Percentiles rank a stretch among this genome's conserved stretches.
These are phyloP conservation scores for Sapajus apella DNA, from an alignment of 2,113 vertebrate species.

Conservation along the genomic window DNA sequence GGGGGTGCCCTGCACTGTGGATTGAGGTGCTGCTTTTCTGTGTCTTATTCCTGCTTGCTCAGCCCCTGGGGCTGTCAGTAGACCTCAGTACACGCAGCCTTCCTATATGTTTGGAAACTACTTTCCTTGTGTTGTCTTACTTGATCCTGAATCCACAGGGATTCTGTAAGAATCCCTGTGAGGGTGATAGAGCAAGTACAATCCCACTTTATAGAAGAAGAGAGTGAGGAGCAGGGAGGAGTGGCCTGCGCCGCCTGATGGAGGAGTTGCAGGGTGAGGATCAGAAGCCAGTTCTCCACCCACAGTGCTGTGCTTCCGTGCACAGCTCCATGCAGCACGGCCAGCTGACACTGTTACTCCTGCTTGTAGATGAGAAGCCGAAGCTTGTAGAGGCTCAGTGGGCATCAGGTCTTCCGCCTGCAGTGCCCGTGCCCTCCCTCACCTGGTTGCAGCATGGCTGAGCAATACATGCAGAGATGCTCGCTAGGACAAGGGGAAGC, in stretches of 20 bases:
- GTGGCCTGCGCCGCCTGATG: background rate
- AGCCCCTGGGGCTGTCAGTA: fast-evolving
- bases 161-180: background rate
- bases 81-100: background rate
- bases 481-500: background rate
- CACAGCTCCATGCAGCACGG: fast-evolving
- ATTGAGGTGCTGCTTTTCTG: fast-evolving
- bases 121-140: background rate
- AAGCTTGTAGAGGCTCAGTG: background rate
- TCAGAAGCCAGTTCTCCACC: fast-evolving
- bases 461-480: background rate
- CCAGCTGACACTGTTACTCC: fast-evolving
- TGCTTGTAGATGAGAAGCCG: background rate
- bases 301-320: background rate
- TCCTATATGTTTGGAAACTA: background rate
- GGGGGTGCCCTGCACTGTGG: background rate
- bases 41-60: too few species aligned
- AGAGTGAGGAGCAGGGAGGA: background rate
- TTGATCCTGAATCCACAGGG: background rate
- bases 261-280: background rate
- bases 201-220: background rate
- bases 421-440: too few species aligned
- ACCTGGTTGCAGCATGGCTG: background rate
- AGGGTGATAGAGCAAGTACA: background rate
- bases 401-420: background rate